Evolutionary conservation across 2,797 vertebrate species (phyloP).

Genomic region (Notamacropus eugenii): DNA sequence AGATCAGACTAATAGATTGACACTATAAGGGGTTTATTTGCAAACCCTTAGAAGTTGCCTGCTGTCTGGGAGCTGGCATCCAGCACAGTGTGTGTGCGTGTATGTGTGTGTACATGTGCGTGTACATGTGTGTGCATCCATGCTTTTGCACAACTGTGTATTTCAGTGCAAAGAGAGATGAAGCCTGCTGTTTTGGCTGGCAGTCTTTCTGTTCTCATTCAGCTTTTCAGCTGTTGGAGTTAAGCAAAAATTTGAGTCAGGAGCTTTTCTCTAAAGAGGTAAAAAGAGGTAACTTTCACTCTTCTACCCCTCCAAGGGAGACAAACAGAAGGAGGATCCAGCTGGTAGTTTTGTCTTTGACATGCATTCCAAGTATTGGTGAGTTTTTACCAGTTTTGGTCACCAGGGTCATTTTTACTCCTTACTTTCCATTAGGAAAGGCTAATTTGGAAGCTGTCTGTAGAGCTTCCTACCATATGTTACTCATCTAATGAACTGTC

Average conservation of each 20-base stretch:
- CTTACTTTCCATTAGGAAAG: conserved; percentile 64
- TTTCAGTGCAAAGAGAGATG: background rate
- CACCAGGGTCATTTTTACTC: conserved; percentile 49
- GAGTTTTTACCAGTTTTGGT: conserved; percentile 7
- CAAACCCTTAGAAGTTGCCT: background rate
- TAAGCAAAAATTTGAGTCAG: background rate
- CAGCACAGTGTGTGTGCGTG: background rate
- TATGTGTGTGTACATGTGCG: too few species aligned
- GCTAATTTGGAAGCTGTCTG: conserved; percentile 55
- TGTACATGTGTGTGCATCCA: background rate
- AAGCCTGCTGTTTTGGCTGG: too few species aligned
- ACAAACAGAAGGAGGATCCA: background rate
- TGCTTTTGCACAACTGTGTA: background rate
- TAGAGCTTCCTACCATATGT: background rate
- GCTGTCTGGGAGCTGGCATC: background rate
- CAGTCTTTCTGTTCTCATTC: background rate
- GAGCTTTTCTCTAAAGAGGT: conserved; percentile 11
- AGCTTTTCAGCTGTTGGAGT: background rate
- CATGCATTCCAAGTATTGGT: background rate
- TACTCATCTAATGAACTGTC: conserved; percentile 45
- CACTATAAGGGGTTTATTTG: background rate
- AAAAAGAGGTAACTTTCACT: accelerated
- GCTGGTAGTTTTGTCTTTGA: conserved; percentile 28
- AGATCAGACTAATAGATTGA: background rate
- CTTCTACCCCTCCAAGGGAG: background rate